Evolutionary conservation across 2,797 vertebrate species (phyloP).

Genomic region (Gouania willdenowi): DNA sequence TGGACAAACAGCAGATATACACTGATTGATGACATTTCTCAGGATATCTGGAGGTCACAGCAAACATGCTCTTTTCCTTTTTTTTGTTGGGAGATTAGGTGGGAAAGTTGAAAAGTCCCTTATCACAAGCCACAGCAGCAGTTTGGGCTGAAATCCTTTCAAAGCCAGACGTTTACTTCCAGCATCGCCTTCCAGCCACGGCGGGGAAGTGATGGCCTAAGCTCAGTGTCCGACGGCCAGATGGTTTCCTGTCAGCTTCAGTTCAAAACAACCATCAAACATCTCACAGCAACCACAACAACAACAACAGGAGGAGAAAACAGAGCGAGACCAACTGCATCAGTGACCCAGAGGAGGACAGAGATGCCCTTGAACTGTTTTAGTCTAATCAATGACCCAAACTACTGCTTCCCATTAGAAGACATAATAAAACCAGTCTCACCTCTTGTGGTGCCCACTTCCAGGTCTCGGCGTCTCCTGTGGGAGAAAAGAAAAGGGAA

Average conservation of each 20-base stretch:
- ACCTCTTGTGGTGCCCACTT: constrained; percentile 87
- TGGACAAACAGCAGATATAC: no score
- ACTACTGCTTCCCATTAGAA: constrained; percentile 12
- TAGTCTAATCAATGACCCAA: constrained; percentile 9
- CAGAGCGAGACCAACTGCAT: background rate
- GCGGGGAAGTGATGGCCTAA: constrained; percentile 15
- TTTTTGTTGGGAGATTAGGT: no score
- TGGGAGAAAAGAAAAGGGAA: constrained; percentile 41
- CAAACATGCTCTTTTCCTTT: no score
- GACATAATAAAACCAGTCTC: constrained; percentile 52
- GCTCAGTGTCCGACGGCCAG: constrained; percentile 28
- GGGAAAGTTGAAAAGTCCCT: no score
- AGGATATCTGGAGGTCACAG: no score
- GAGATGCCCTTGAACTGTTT: background rate
- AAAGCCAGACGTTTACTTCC: constrained; percentile 18
- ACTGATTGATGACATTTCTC: no score
- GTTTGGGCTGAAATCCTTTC: constrained; percentile 19
- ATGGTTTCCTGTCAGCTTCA: constrained; percentile 31
- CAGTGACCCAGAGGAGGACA: background rate
- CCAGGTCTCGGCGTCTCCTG: constrained; percentile 85
- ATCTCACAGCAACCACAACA: constrained; percentile 14
- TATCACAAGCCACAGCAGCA: no score
- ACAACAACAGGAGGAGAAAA: background rate
- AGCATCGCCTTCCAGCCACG: constrained; percentile 1
- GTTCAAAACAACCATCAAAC: constrained; percentile 20